These are phyloP conservation scores for Papilio elwesi DNA, from an alignment of 2,888 invertebrate genomes.

Conservation along the genomic window DNA sequence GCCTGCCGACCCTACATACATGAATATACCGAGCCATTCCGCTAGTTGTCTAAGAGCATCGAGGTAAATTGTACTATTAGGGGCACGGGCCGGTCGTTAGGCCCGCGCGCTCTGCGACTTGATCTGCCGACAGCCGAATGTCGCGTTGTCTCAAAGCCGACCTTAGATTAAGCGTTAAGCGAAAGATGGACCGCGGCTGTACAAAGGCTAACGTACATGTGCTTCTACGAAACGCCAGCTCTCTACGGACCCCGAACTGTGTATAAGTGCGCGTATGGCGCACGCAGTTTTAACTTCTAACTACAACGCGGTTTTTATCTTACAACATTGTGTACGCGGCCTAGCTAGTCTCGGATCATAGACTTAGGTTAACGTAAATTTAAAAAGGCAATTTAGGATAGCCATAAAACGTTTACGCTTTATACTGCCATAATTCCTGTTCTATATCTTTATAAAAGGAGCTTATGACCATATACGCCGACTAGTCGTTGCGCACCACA, in stretches of 20 bases:
- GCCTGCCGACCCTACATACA: conserved; percentile 49
- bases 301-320: conserved; percentile 40
- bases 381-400: conserved; percentile 32
- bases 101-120: conserved; percentile 62
- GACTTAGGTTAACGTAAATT: conserved; percentile 28
- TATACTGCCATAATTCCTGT: conserved; percentile 20
- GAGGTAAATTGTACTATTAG: conserved; percentile 82
- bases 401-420: conserved; percentile 29
- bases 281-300: conserved; percentile 12
- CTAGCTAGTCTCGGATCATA: conserved; percentile 26
- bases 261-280: conserved; percentile 56
- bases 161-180: conserved; percentile 78
- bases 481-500: conserved; percentile 11
- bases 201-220: conserved; percentile 66
- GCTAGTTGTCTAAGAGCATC: conserved; percentile 77
- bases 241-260: conserved; percentile 81
- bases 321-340: conserved; percentile 12
- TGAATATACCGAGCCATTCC: conserved; percentile 71
- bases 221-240: conserved; percentile 79
- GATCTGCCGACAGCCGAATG: conserved; percentile 67
- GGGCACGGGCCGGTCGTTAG: conserved; percentile 82
- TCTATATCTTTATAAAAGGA: conserved; percentile 19
- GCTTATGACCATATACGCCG: conserved; percentile 16
- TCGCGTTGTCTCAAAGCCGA: conserved; percentile 79
- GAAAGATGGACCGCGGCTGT: conserved; percentile 77